These are phyloP conservation scores for Bactericera cockerelli DNA, from an alignment of 1,140 invertebrate genomes.

Conservation along the genomic window DNA sequence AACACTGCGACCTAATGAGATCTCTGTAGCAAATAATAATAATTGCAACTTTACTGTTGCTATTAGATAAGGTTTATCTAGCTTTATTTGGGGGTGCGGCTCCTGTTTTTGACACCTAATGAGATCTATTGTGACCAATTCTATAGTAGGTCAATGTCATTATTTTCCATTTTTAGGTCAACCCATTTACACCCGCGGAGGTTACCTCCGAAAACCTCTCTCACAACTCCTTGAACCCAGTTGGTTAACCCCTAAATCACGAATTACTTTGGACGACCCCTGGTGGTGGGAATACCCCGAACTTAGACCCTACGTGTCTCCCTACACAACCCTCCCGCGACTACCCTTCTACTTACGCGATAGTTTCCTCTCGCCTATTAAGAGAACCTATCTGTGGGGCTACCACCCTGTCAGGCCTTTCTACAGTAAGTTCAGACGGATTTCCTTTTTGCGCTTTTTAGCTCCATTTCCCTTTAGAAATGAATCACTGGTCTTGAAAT, in stretches of 20 bases:
- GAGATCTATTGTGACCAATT: no score
- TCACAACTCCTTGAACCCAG: slow-evolving; percentile 59
- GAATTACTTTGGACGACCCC: slow-evolving; percentile 67
- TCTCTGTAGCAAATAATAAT: no score
- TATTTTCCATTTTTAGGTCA: slow-evolving; percentile 33
- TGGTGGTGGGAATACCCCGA: slow-evolving; percentile 68
- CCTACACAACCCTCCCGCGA: slow-evolving; percentile 21
- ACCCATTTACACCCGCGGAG: slow-evolving; percentile 47
- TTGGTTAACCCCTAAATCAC: slow-evolving; percentile 53
- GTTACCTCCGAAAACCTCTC: slow-evolving; percentile 43
- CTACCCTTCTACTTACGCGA: slow-evolving; percentile 52
- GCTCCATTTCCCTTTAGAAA: no score
- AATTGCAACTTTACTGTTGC: no score
- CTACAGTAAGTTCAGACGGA: slow-evolving; percentile 37
- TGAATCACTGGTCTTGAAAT: no score
- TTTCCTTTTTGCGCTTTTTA: neutral
- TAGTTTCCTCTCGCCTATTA: slow-evolving; percentile 73
- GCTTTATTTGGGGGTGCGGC: no score
- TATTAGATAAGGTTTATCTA: no score
- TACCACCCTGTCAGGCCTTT: slow-evolving; percentile 75
- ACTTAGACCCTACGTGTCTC: slow-evolving; percentile 49
- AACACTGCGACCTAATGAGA: no score
- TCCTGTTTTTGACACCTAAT: no score
- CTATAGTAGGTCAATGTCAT: no score
- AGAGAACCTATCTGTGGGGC: slow-evolving; percentile 74